Evolutionary conservation across 2,113 vertebrate genomes (phyloP), one percentile per base, ranked within the genome.

Genomic region (Maccullochella peelii): DNA sequence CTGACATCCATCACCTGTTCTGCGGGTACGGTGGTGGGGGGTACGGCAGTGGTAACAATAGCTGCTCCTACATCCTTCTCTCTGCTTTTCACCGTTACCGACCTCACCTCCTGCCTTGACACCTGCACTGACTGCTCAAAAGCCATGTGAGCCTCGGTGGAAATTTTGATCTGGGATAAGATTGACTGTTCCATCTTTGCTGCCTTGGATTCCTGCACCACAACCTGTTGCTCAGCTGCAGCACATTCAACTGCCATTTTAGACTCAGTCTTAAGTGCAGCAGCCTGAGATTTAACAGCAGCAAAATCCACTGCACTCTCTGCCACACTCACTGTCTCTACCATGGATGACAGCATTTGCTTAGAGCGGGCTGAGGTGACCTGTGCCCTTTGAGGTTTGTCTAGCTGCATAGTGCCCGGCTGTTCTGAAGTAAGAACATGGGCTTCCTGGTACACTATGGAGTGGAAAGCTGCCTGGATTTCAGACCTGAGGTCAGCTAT

Each of bases 371-470:
- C 85, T 2, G 86, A 93, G 74, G 89, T 90, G 71, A 94, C 87
- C 68, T 89, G 81, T 21, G 90, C 82, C 62, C 91, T 93, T 83
- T 95, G 91, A 71, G 88, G 89, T 80, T 83, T 88, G 77, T 90
- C 91, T 40, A 94, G 82, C 77, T 94, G 85, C 77, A 94, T 89
- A 21, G 86, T 90, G 47, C 94, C 93, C 2, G 92, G 95, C 33
- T 96, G 92, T 75, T 97, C 97, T n/a, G 94, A 95, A 65, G 85
- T 95, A 50, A 97, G 91, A 79, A 96, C 77, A 3, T 93, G 93
- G 70, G 95, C 93, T 81, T 98, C 96, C 84, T 97, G 95, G 92
- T 93, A 96, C 66, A 98, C 81, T 71, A 98, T 91, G 55, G 97
- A 96, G 79, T 93, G 95, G 67, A 99, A 95, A 61, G 96, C 95